Conservation (phyloP, 2,797 vertebrate genomes). For the Arnoldichthys spilopterus region DNA sequence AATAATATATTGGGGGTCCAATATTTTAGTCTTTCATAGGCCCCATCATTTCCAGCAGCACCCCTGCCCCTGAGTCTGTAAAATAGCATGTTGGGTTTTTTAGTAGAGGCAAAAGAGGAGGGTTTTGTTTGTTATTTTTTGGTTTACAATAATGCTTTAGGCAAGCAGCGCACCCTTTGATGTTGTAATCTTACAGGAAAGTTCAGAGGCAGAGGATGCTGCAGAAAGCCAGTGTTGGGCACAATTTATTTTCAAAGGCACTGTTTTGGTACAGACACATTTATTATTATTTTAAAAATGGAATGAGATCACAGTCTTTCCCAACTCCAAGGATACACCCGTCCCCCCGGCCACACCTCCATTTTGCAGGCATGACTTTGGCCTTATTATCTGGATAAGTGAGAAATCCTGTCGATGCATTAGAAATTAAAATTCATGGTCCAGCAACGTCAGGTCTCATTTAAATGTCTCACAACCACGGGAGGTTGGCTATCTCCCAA, state of each 20-base stretch:
- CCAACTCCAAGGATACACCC: too few species aligned
- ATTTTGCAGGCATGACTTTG: not conserved
- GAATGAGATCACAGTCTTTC: too few species aligned
- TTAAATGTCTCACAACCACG: not conserved
- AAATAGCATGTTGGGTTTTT: not conserved
- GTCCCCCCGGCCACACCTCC: too few species aligned
- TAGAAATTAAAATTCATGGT: not conserved
- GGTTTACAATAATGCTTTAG: constrained; percentile 1
- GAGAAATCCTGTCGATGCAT: not conserved
- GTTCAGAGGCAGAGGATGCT: not conserved
- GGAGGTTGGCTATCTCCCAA: not conserved
- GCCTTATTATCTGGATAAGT: not conserved
- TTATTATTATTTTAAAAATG: too few species aligned
- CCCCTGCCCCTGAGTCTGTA: not conserved
- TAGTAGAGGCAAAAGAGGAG: not conserved
- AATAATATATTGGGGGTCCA: too few species aligned
- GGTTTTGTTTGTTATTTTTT: not conserved
- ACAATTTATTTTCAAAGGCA: not conserved
- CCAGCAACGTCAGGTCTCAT: not conserved
- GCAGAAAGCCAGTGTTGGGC: not conserved
- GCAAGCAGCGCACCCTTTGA: not conserved
- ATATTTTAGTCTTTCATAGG: too few species aligned
- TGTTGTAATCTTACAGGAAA: not conserved
- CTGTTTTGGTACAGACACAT: not conserved
- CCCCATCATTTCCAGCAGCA: too few species aligned